Percentiles rank a stretch among this genome's conserved stretches.
Conservation (phyloP, 2,113 vertebrate genomes). For the Myrmecobius fasciatus region DNA sequence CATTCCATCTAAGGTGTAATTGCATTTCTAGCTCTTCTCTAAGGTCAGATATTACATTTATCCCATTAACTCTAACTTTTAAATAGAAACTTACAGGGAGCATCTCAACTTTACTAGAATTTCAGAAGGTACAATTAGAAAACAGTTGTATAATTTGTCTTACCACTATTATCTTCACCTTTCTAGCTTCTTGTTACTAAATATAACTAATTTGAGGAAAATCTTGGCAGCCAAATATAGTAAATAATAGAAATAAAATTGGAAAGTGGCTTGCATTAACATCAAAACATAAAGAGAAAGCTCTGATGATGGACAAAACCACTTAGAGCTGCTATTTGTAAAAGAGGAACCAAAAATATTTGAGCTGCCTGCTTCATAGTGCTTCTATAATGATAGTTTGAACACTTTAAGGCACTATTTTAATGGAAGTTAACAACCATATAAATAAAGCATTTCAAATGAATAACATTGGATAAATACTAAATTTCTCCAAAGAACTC, state of each 20-base stretch:
- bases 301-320: background rate
- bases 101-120: background rate
- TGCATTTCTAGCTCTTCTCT: slow-evolving; percentile 15
- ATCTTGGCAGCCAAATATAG: background rate
- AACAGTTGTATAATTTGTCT: background rate
- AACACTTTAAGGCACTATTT: background rate
- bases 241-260: background rate
- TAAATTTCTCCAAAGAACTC: background rate
- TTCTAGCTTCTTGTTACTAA: background rate
- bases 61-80: background rate
- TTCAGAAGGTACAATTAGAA: background rate
- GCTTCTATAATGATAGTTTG: background rate
- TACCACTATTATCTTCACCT: background rate
- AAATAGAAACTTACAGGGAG: background rate
- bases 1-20: slow-evolving; percentile 40
- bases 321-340: background rate
- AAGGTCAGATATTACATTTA: background rate
- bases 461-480: background rate
- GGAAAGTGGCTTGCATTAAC: background rate
- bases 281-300: background rate
- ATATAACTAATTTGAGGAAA: background rate
- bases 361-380: background rate
- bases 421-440: background rate
- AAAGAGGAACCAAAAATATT: background rate
- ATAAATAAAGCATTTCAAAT: background rate